Conservation (phyloP, 2,113 vertebrate species). For the Heteronetta atricapilla region DNA sequence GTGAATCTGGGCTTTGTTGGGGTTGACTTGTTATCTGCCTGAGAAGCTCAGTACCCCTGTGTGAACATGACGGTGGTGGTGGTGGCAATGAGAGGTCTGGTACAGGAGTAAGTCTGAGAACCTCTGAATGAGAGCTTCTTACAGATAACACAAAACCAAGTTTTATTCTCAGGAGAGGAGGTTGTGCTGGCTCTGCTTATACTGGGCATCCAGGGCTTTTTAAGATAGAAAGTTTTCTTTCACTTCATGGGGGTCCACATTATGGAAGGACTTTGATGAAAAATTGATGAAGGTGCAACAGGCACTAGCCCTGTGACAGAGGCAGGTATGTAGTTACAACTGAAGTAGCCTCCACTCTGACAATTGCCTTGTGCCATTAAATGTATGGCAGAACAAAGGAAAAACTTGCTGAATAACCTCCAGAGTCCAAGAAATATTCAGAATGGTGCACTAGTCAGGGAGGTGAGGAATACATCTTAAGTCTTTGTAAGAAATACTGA, state of each 20-base stretch:
- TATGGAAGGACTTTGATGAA: not conserved
- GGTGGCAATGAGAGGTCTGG: not conserved
- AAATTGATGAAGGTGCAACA: not conserved
- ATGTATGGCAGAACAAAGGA: not conserved
- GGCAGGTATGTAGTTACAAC: not conserved
- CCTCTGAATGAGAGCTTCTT: not conserved
- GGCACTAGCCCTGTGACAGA: not conserved
- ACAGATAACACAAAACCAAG: not conserved
- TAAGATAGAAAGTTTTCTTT: rapidly evolving
- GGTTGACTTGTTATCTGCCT: rapidly evolving
- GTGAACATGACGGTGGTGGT: rapidly evolving
- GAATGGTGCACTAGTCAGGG: not conserved
- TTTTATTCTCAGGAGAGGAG: not conserved
- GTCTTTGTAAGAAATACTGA: not conserved
- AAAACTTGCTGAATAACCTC: not conserved
- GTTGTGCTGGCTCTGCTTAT: not conserved
- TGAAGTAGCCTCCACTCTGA: not conserved
- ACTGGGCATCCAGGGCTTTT: not conserved
- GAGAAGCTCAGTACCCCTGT: not conserved
- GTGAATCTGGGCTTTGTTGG: not conserved
- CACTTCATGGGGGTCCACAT: no score
- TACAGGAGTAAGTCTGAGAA: not conserved
- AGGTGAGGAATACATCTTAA: not conserved
- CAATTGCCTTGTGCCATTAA: not conserved
- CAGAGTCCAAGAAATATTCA: not conserved